Base-by-base conservation (phyloP, 2,113 vertebrate species). In the Catharus bicknelli region DNA sequence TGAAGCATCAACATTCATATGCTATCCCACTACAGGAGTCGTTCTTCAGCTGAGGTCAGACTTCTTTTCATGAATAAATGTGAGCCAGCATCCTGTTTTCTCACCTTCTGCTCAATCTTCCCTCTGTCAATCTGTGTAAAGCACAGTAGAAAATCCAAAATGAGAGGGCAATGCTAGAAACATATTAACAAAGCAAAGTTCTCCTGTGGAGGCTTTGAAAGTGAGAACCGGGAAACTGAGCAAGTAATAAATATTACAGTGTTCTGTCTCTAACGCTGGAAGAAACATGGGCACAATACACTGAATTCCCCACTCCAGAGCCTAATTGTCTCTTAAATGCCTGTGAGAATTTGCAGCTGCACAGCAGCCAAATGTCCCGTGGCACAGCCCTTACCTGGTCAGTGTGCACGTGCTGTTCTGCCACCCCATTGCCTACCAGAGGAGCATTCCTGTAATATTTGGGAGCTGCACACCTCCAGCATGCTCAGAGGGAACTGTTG, bases 351-450 rank as follows among this genome's bases (percentile, higher is more conserved):
- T 74, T 84, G 38, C 25, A 58, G 57, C 22, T 18, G 5, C 27
- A 23, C 8, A 83, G 73, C 10, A 3, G 38, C 29, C 25, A 90
- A 36, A 53, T 21, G 16, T n/a, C 42, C 61, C 4, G 0, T 3
- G 16, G 82, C 59, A 64, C 38, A 67, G 17, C 27, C 25, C 27
- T 74, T 1, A 1, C 15, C 13, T 13, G 12, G 11, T 6, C 42
- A 20, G 8, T 3, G 19, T 14, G 15, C 14, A 7, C 0, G 0
- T n/a, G 40, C 32, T 80, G 40, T 45, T 81, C 26, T 69, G 61
- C 47, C 42, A 2, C 13, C 19, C 16, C 21, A 0, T 1, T 4
- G 3, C 29, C 42, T 62, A 9, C 22, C 32, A 23, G 0, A 1
- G 19, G 13, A 72, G 34, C 25, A 36, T 53, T 86, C 40, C 38